Conservation (phyloP, 1,140 invertebrate species). For the Ptiloglossa arizonensis region DNA sequence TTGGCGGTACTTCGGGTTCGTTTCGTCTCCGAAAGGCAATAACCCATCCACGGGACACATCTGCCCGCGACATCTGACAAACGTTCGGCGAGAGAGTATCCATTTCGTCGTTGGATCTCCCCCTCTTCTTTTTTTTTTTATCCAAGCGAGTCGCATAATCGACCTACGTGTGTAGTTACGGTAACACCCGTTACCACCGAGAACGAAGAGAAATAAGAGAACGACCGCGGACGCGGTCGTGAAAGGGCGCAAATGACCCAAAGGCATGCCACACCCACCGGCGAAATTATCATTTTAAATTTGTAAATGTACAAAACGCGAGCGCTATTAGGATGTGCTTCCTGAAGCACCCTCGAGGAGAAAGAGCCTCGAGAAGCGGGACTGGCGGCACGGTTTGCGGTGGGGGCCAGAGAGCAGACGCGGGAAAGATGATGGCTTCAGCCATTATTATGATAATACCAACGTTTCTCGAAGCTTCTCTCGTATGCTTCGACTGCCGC, state of each 20-base stretch:
- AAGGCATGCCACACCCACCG: slow-evolving; percentile 63
- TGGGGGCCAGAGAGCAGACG: slow-evolving; percentile 53
- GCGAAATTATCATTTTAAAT: slow-evolving; percentile 75
- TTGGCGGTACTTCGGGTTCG: no score
- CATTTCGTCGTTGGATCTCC: slow-evolving; percentile 18
- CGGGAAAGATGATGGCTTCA: slow-evolving; percentile 70
- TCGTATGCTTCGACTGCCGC: slow-evolving; percentile 53
- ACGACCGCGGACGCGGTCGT: slow-evolving; percentile 32
- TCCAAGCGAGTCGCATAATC: slow-evolving; percentile 49
- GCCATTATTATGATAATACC: slow-evolving; percentile 76
- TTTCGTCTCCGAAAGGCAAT: not conserved
- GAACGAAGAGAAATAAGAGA: slow-evolving; percentile 51
- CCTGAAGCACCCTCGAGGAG: slow-evolving; percentile 31
- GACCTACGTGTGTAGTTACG: slow-evolving; percentile 1
- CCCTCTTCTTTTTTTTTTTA: slow-evolving; percentile 58
- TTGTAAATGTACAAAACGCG: slow-evolving; percentile 73
- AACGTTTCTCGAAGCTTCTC: slow-evolving; percentile 65
- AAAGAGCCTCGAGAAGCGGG: slow-evolving; percentile 31
- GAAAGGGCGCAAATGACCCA: slow-evolving; percentile 70
- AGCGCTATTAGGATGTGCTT: slow-evolving; percentile 65
- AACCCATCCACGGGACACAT: slow-evolving; percentile 36
- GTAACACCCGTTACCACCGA: not conserved
- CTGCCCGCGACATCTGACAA: slow-evolving; percentile 66
- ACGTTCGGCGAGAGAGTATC: slow-evolving; percentile 56
- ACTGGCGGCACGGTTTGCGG: not conserved